Evolutionary conservation across 2,797 vertebrate species (phyloP), one percentile per base, ranked within the genome.

Genomic region (Odontamblyopus rebecca): DNA sequence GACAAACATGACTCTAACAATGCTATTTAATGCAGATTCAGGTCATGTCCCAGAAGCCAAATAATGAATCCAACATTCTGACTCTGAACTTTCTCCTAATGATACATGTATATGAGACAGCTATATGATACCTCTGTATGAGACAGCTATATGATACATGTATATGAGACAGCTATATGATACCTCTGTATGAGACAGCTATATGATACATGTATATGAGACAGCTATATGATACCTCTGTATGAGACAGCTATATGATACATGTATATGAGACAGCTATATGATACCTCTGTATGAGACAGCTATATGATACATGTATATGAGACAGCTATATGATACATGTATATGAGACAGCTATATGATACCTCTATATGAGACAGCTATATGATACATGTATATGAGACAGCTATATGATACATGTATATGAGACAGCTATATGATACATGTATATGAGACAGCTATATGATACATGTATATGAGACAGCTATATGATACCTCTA

Each of bases 41-140:
- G 81, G 67, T 81, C 70, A 72, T 72, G 74, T 82, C 80, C 72
- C 76, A 53, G 64, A 13, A 18, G 44, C 70, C 72, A 68, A 19
- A 50, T 35, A 70, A 48, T 15, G 13, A 48, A 48, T 15, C 44
- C 44, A 48, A 48, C 15, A 48, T 15, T 48, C 44, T 48, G 44
- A 48, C 44, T 44, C 41, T 48, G 23, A 54, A 54, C 51, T n/a
- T 54, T n/a, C 51, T n/a, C 57, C 12, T 23, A 15, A 27, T 59
- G 54, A 26, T 2, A 9, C 11, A 26, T 54, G 53, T 30, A 30
- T 35, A 32, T 32, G 30, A 32, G 30, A 32, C 30, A 30, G 29
- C 30, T 23, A 23, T 23, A 26, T 59, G 54, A 23, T 5, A n/a
- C 23, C 9, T 54, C 18, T 30, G 4, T 30, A 2, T 30, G 30